Percentiles rank a stretch among this genome's conserved stretches.
These are phyloP conservation scores for Scelioninae gen. 2 DNA, from an alignment of 2,888 invertebrate genomes.

Conservation along the genomic window DNA sequence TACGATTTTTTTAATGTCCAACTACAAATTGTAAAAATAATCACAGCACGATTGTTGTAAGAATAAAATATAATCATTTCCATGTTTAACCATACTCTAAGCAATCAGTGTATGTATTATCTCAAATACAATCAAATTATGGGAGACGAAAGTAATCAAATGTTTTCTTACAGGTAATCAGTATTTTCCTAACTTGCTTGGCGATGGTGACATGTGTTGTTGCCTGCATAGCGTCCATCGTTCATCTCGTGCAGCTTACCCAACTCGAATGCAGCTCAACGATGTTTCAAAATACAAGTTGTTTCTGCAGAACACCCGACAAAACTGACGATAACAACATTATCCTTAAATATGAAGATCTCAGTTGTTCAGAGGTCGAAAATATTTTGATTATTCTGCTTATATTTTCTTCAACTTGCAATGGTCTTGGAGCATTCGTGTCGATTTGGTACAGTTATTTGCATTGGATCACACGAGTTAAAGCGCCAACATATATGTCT, in stretches of 20 bases:
- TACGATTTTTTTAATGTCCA: too few relatives aligned
- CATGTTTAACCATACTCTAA: too few relatives aligned
- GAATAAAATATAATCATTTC: too few relatives aligned
- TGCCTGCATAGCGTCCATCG: conserved; percentile 67
- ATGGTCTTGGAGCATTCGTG: conserved; percentile 66
- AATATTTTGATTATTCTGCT: conserved; percentile 68
- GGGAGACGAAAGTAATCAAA: too few relatives aligned
- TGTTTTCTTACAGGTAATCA: conserved; percentile 66
- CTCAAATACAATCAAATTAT: too few relatives aligned
- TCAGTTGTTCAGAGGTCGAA: conserved; percentile 71
- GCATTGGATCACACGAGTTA: conserved; percentile 68
- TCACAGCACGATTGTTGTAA: too few relatives aligned
- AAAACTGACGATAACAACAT: conserved; percentile 56
- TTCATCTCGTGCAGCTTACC: conserved; percentile 68
- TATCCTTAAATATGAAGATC: conserved; percentile 67
- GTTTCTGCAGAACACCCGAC: conserved; percentile 67
- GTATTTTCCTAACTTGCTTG: conserved; percentile 64
- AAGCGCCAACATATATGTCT: conserved; percentile 67
- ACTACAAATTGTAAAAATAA: too few relatives aligned
- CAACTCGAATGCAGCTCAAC: conserved; percentile 69
- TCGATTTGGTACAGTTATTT: conserved; percentile 70
- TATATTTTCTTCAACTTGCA: conserved; percentile 69
- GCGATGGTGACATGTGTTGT: conserved; percentile 66
- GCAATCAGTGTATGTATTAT: too few relatives aligned
- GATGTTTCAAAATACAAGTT: conserved; percentile 66